phyloP scores from a whole-genome alignment of 2,113 vertebrate species.

The Sylvietta virens region DNA sequence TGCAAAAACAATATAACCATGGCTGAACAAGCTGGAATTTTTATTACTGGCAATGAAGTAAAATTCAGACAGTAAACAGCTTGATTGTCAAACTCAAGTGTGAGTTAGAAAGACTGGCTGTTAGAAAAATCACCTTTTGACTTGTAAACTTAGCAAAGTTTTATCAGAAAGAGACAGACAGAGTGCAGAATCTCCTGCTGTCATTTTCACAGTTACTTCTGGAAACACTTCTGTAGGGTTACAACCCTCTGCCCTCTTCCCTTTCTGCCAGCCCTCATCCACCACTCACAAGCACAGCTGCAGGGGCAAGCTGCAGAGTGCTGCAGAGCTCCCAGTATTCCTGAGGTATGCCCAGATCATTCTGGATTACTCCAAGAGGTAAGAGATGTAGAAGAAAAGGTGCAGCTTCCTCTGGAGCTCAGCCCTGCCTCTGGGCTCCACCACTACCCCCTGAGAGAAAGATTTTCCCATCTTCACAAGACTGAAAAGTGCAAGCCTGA shows the following conservation, averaged over 20 bases:
- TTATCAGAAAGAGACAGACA: not conserved
- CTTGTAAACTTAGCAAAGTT: slow-evolving; percentile 10
- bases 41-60: slow-evolving; percentile 53
- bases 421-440: not conserved
- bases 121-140: slow-evolving; percentile 34
- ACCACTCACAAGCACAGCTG: fast-evolving
- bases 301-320: not conserved
- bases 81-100: slow-evolving; percentile 21
- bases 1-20: slow-evolving; percentile 35
- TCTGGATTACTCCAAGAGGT: not conserved
- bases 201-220: not conserved
- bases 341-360: not conserved
- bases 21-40: slow-evolving; percentile 37
- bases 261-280: not conserved
- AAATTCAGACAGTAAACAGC: slow-evolving; percentile 40
- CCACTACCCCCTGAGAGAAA: not conserved
- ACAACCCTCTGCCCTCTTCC: not conserved
- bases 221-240: not conserved
- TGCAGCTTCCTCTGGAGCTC: not conserved
- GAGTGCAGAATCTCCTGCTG: not conserved
- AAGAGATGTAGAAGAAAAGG: not conserved
- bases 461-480: not conserved
- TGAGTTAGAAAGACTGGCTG: slow-evolving; percentile 15
- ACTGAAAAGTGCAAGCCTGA: not conserved
- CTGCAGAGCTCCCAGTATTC: not conserved